Base-by-base conservation (phyloP, 2,797 vertebrate species). In the Channa striata region DNA sequence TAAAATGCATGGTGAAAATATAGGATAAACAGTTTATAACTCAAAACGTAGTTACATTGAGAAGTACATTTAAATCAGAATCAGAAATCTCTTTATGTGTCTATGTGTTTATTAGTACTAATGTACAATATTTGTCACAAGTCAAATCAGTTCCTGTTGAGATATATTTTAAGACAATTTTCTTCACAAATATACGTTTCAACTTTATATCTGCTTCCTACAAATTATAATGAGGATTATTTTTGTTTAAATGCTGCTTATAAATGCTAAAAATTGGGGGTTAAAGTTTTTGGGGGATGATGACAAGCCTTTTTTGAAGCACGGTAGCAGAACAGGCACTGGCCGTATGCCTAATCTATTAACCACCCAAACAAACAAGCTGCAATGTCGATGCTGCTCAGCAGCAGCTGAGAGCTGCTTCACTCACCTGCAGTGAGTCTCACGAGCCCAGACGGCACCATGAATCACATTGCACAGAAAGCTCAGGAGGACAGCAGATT, bases 381-480 rank as follows among this genome's bases (percentile, higher is more conserved):
- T 21, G 23, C 16, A 19, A 46, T 4, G n/a, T 21, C n/a, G 36
- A 71, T 5, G 23, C 37, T 14, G 33, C 62, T n/a, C 47, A 69
- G 49, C 52, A 71, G 63, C 63, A 49, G 43, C 70, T 80, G 58
- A 53, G 51, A 74, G 37, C n/a, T 19, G 59, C 66, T 25, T 4
- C 11, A 30, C 40, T 73, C 61, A 62, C 46, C 59, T 37, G 25
- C 42, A 58, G 47, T 61, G 42, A 59, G 34, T 37, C 54, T 70
- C 33, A 64, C 25, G 33, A 62, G 37, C 14, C 2, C 2, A 0
- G 6, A 19, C 4, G 12, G 62, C 52, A 49, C 46, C 47, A 68
- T 10, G 60, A 46, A 78, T 39, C 36, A 59, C n/a, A n/a, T n/a
- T n/a, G n/a, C n/a, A n/a, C 52, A 62, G 6, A 68, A 40, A 60